Base-by-base conservation (phyloP, 2,797 vertebrate genomes). In the Jordanella pulchra region DNA sequence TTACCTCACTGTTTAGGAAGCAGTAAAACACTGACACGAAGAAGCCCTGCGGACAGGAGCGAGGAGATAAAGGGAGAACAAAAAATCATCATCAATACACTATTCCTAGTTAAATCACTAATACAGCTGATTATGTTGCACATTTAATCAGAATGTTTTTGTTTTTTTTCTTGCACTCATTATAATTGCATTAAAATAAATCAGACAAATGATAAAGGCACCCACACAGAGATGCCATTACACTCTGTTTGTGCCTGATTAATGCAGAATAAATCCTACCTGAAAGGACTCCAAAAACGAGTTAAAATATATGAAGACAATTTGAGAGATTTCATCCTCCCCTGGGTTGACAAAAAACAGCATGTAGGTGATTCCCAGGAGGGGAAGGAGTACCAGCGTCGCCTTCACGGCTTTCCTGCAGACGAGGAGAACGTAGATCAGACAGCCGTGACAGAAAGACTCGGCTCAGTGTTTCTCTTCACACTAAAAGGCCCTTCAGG, bases 1-100 rank as follows among this genome's bases (percentile, higher is more conserved):
- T 96, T 93, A 99, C 98, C 97, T 99, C 98, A 0, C 97, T 98
- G 91, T 99, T 99, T 88, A 99, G 92, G 94, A 99, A 99, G 92
- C 98, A 99, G 94, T 99, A 99, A 92, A 99, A 99, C 65, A 99
- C 97, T 0, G 97, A 99, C 72, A 99, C 97, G 0, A 99, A 99
- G 93, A 99, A 99, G 51, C 98, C 98, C 98, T 99, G 93, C 21
- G 54, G 79, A 71, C 64, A 81, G 60, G 69, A 67, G 30, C 73
- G 75, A 61, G 15, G 69, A 65, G 74, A 78, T 23, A 73, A 67
- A 73, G 35, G 71, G 48, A 77, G 39, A 39, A 76, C 32, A 76
- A 68, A 81, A 64, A 53, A 55, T 77, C 56, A 58, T 72, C 55
- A 76, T 71, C 72, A 71, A 65, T n/a, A 23, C 45, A 63, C 56